Evolutionary conservation across 2,113 vertebrate genomes (phyloP).

Genomic region (Tyrannus savana): DNA sequence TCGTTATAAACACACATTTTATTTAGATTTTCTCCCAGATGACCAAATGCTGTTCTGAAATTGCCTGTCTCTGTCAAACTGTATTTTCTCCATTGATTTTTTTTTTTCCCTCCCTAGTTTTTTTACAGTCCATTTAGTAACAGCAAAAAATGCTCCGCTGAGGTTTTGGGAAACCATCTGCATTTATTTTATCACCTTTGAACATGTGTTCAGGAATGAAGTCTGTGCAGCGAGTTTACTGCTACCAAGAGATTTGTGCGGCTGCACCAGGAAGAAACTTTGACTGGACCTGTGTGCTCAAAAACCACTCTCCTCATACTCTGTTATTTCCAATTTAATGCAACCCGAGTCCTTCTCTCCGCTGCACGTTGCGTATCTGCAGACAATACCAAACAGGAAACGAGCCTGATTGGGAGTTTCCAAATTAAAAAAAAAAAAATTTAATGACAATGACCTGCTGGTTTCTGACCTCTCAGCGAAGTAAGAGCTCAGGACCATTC

Average conservation of each 20-base stretch:
- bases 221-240: constrained; percentile 52
- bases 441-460: neutral
- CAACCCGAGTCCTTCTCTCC: neutral
- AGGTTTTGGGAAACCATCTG: constrained; percentile 69
- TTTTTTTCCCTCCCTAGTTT: neutral
- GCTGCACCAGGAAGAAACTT: constrained; percentile 59
- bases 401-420: neutral
- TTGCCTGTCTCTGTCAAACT: constrained; percentile 4
- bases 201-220: constrained; percentile 72
- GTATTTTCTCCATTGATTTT: neutral
- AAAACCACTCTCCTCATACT: constrained; percentile 22
- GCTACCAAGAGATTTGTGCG: constrained; percentile 62
- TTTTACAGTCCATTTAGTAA: constrained; percentile 50
- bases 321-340: neutral
- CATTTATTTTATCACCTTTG: constrained; percentile 72
- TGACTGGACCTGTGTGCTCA: constrained; percentile 26
- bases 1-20: constrained; percentile 39
- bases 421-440: constrained; percentile 14
- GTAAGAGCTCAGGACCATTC: neutral
- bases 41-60: neutral
- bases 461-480: neutral
- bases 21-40: constrained; percentile 20
- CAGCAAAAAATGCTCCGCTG: constrained; percentile 37
- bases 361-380: neutral
- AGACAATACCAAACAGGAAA: constrained; percentile 48